These are phyloP conservation scores for Urophycis tenuis DNA, from an alignment of 2,797 vertebrate species.

Conservation along the genomic window DNA sequence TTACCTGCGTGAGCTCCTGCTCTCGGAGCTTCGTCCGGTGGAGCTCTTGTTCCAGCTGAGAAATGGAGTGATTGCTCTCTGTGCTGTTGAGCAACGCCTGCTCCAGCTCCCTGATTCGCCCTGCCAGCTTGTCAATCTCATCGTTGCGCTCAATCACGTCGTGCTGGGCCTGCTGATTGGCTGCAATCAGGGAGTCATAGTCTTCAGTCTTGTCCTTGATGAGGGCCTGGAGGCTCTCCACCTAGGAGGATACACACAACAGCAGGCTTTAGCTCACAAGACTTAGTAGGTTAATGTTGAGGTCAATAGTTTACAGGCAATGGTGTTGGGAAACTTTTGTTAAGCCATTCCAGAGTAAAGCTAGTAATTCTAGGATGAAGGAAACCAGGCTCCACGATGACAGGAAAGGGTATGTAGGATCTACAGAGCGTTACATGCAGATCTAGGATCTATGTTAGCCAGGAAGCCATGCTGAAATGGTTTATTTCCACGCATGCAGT, in stretches of 20 bases:
- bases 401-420: constrained; percentile 2
- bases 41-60: constrained; percentile 78
- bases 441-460: neutral
- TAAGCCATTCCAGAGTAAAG: constrained; percentile 39
- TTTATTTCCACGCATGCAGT: neutral
- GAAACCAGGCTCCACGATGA: constrained; percentile 4
- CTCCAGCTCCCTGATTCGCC: constrained; percentile 76
- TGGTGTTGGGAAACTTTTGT: constrained; percentile 24
- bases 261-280: neutral
- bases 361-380: constrained; percentile 23
- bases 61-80: constrained; percentile 56
- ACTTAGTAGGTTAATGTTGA: constrained; percentile 16
- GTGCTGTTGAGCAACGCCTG: constrained; percentile 65
- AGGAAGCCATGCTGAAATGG: neutral
- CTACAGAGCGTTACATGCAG: neutral
- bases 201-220: constrained; percentile 82
- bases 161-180: constrained; percentile 77
- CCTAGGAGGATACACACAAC: constrained; percentile 57
- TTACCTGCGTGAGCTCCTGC: constrained; percentile 77
- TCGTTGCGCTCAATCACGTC: constrained; percentile 76
- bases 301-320: constrained; percentile 52
- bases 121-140: constrained; percentile 79
- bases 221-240: constrained; percentile 81
- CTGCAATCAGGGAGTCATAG: constrained; percentile 70
- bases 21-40: constrained; percentile 71